These are phyloP conservation scores for Apodemus agrarius DNA, from an alignment of 2,797 vertebrate genomes.

Conservation along the genomic window DNA sequence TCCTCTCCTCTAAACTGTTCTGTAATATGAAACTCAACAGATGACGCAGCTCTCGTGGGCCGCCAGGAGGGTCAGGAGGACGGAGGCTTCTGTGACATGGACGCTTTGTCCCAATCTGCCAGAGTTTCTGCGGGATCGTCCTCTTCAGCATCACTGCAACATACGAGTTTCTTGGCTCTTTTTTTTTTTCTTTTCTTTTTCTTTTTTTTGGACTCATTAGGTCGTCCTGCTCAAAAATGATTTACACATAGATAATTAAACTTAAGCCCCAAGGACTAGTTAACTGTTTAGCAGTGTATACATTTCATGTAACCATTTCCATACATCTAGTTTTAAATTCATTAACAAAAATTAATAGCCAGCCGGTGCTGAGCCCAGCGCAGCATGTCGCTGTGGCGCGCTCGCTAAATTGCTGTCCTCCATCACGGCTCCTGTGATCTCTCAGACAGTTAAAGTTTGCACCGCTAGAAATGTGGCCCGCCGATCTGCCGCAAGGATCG, in stretches of 20 bases:
- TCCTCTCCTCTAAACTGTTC: background rate
- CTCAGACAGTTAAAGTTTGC: constrained; percentile 79
- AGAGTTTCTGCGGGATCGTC: background rate
- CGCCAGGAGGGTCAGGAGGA: background rate
- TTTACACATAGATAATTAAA: constrained; percentile 88
- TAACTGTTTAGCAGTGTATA: constrained; percentile 89
- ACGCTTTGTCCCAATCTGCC: background rate
- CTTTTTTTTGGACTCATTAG: constrained; percentile 85
- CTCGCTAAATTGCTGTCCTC: constrained; percentile 84
- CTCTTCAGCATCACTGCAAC: constrained; percentile 45
- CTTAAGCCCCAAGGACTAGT: constrained; percentile 87
- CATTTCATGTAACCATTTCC: constrained; percentile 87
- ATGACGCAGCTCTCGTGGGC: rapidly evolving
- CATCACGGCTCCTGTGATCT: constrained; percentile 72
- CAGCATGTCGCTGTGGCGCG: constrained; percentile 73
- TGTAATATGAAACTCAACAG: background rate
- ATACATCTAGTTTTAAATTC: constrained; percentile 88
- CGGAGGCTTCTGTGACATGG: rapidly evolving
- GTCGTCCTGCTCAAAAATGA: constrained; percentile 83
- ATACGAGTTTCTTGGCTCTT: constrained; percentile 67
- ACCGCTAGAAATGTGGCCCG: constrained; percentile 60
- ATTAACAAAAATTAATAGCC: constrained; percentile 90
- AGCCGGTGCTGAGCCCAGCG: constrained; percentile 65
- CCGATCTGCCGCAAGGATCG: constrained; percentile 66
- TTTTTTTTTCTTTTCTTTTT: background rate